Conservation (phyloP, 2,113 vertebrate genomes). For the Macquaria australasica region DNA sequence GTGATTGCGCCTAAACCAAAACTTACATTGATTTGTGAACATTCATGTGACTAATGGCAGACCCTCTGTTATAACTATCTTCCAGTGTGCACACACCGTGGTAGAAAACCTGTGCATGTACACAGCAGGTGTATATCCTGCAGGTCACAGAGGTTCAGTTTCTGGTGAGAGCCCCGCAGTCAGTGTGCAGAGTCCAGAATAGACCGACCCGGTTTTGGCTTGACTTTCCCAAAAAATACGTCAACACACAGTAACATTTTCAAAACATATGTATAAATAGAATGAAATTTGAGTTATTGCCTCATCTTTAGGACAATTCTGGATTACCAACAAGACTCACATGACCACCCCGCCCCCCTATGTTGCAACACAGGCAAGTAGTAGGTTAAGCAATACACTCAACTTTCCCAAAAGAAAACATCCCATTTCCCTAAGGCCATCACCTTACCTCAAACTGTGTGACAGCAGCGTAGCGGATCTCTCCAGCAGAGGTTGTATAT, state of each 20-base stretch:
- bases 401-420: constrained; percentile 23
- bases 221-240: not conserved
- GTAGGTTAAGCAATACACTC: constrained; percentile 26
- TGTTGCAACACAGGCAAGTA: constrained; percentile 41
- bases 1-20: not conserved
- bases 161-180: not conserved
- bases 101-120: not conserved
- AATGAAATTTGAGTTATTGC: not conserved
- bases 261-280: not conserved
- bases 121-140: not conserved
- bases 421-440: not conserved
- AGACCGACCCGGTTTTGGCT: not conserved
- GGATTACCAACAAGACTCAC: constrained; percentile 9
- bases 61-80: not conserved
- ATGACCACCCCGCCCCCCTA: not conserved
- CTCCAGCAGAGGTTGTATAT: constrained; percentile 90
- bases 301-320: constrained; percentile 8
- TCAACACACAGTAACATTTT: not conserved
- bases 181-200: not conserved
- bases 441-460: constrained; percentile 96
- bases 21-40: not conserved
- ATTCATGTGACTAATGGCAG: not conserved
- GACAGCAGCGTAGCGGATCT: constrained; percentile 95
- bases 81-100: not conserved
- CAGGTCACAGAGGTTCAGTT: not conserved